These are phyloP conservation scores for Coenonympha arcania DNA, from an alignment of 2,888 invertebrate genomes.

Conservation along the genomic window DNA sequence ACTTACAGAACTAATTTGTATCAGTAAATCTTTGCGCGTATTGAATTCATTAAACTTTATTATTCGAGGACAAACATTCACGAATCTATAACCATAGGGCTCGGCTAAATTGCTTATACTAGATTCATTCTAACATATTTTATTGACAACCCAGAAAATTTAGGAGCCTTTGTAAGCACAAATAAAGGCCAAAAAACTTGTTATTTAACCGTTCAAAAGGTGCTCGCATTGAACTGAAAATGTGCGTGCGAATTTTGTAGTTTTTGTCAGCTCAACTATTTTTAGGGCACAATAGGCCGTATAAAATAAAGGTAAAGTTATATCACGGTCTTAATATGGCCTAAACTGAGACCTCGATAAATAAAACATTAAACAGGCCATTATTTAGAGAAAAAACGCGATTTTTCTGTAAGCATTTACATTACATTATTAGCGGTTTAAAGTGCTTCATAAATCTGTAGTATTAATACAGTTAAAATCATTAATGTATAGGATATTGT, in stretches of 20 bases:
- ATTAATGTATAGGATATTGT: constrained; percentile 32
- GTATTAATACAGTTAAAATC: constrained; percentile 44
- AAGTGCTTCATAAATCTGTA: constrained; percentile 34
- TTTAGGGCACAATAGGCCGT: constrained; percentile 54
- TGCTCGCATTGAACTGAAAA: constrained; percentile 39
- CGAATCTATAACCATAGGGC: constrained; percentile 19
- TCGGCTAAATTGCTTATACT: constrained; percentile 16
- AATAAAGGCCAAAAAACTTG: constrained; percentile 36
- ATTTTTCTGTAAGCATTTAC: constrained; percentile 37
- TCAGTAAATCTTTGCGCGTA: constrained; percentile 4
- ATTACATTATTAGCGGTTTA: constrained; percentile 29
- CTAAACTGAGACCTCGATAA: constrained; percentile 38
- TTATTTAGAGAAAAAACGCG: constrained; percentile 36
- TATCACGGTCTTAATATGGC: constrained; percentile 39
- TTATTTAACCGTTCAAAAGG: constrained; percentile 37
- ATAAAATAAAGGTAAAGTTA: constrained; percentile 32
- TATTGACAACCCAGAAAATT: constrained; percentile 28
- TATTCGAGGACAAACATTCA: constrained; percentile 24
- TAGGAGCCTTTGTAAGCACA: constrained; percentile 18
- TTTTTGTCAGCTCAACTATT: constrained; percentile 50
- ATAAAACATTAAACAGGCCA: constrained; percentile 39
- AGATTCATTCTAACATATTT: constrained; percentile 9
- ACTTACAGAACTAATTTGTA: background rate
- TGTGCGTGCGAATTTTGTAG: constrained; percentile 35
- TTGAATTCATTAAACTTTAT: constrained; percentile 9